These are phyloP conservation scores for Ictalurus furcatus DNA, from an alignment of 2,113 vertebrate species.

Conservation along the genomic window DNA sequence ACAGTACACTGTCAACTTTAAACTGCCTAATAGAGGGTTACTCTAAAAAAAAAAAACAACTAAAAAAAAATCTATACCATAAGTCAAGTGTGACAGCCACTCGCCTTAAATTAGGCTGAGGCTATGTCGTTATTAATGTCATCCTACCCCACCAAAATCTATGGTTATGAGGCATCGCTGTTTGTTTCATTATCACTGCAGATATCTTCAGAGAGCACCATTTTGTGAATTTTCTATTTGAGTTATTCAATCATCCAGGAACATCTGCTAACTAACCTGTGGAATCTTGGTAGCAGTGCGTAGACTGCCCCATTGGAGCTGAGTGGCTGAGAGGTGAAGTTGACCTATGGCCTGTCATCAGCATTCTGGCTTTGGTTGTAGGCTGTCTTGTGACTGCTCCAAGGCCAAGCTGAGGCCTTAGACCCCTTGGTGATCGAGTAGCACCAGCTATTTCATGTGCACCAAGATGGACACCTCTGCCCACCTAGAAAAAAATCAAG, in stretches of 20 bases:
- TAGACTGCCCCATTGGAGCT: slow-evolving; percentile 64
- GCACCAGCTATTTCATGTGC: slow-evolving; percentile 68
- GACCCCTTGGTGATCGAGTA: slow-evolving; percentile 84
- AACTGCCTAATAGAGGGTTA: not conserved
- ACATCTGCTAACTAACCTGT: slow-evolving; percentile 71
- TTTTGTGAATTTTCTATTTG: not conserved
- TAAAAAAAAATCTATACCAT: not conserved
- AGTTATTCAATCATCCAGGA: not conserved
- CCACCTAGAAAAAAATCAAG: slow-evolving; percentile 33
- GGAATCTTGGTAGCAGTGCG: slow-evolving; percentile 72
- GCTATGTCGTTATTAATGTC: not conserved
- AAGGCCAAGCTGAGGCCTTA: slow-evolving; percentile 89
- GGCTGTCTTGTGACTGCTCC: slow-evolving; percentile 86
- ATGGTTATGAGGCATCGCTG: not conserved
- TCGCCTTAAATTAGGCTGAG: not conserved
- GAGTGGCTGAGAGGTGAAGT: slow-evolving; percentile 72
- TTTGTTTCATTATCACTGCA: not conserved
- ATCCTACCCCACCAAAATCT: not conserved
- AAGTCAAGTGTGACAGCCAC: not conserved
- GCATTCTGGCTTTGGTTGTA: slow-evolving; percentile 80
- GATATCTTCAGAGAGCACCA: not conserved
- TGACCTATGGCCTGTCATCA: slow-evolving; percentile 81
- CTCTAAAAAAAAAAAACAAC: not conserved
- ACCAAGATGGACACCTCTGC: slow-evolving; percentile 42
- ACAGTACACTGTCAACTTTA: not conserved